phyloP scores from a whole-genome alignment of 2,113 vertebrate genomes.

The Oreocharis arfaki region DNA sequence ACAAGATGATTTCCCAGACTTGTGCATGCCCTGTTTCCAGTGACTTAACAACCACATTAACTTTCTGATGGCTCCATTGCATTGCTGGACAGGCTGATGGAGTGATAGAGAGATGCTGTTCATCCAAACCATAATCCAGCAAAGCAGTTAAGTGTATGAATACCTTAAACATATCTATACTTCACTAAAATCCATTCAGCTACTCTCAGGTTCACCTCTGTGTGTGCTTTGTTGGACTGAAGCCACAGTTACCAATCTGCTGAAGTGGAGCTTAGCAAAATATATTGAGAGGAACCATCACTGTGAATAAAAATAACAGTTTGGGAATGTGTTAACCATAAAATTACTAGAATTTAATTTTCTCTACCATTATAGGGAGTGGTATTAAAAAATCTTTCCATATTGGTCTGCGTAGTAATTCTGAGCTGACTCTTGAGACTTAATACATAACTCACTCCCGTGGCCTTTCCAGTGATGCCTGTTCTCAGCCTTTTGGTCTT shows the following conservation, averaged over 20 bases:
- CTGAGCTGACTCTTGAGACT: not conserved
- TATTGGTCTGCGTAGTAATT: not conserved
- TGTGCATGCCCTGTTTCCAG: slow-evolving; percentile 10
- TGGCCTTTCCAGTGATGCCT: not conserved
- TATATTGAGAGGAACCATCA: not conserved
- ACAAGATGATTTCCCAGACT: not conserved
- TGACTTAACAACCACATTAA: slow-evolving; percentile 38
- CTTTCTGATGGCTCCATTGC: not conserved
- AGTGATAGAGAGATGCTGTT: not conserved
- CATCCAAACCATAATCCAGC: not conserved
- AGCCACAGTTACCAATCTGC: not conserved
- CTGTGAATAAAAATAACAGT: slow-evolving; percentile 13
- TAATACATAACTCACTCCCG: not conserved
- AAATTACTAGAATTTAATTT: slow-evolving; percentile 19
- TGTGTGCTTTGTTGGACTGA: not conserved
- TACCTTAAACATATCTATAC: not conserved
- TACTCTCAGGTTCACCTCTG: not conserved
- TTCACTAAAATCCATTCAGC: not conserved
- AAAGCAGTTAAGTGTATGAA: not conserved
- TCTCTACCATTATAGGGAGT: not conserved
- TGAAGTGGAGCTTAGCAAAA: not conserved
- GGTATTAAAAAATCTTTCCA: not conserved
- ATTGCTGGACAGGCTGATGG: not conserved
- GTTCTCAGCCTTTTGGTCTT: not conserved
- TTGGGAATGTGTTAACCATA: not conserved